Conservation (phyloP, 2,113 vertebrate species). For the Equus przewalskii region DNA sequence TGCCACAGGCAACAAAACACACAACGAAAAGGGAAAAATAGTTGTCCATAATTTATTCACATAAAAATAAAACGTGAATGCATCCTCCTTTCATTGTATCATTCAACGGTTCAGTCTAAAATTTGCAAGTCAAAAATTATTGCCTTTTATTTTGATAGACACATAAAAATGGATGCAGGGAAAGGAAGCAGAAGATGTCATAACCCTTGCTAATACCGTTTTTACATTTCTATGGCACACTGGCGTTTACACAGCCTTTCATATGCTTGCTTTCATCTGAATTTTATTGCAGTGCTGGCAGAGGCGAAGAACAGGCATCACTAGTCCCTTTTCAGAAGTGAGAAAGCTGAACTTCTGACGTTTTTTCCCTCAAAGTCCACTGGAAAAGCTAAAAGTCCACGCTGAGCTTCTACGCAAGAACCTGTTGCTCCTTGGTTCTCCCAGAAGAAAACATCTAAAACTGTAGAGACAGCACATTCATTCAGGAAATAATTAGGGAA, state of each 20-base stretch:
- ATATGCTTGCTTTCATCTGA: conserved; percentile 31
- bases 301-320: neutral
- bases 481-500: conserved; percentile 21
- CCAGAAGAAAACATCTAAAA: neutral
- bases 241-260: conserved; percentile 1
- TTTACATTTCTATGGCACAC: neutral
- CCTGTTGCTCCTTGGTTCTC: neutral
- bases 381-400: neutral
- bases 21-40: neutral
- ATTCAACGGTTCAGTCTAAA: conserved; percentile 2
- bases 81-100: neutral
- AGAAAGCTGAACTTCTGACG: neutral
- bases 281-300: conserved; percentile 10
- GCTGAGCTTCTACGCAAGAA: conserved; percentile 29
- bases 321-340: neutral
- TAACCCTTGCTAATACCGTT: neutral
- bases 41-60: neutral
- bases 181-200: neutral
- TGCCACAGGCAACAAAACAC: neutral
- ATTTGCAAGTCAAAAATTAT: conserved; percentile 47
- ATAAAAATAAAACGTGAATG: conserved; percentile 40
- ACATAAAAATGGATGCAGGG: neutral
- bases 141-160: conserved; percentile 8
- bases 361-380: neutral
- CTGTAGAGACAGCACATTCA: neutral